Percentiles rank a stretch among this genome's conserved stretches.
These are phyloP conservation scores for Sebastes matsubarae DNA, from an alignment of 2,797 vertebrate genomes.

Conservation along the genomic window DNA sequence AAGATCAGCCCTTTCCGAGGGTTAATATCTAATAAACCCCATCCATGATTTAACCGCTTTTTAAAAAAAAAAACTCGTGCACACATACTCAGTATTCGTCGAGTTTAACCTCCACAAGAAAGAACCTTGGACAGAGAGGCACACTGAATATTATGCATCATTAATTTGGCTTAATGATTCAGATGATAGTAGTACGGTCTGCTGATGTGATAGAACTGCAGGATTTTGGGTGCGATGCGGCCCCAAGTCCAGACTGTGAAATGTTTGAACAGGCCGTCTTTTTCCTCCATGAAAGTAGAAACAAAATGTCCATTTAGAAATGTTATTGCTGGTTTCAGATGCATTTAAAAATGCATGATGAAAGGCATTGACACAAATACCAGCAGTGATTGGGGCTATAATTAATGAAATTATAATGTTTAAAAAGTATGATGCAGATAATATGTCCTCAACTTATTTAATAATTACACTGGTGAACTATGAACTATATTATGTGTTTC, in stretches of 20 bases:
- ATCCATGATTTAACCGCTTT: constrained; percentile 52
- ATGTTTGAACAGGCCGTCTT: constrained; percentile 12
- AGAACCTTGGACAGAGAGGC: constrained; percentile 67
- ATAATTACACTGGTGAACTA: neutral
- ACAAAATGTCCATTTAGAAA: constrained; percentile 8
- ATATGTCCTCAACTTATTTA: neutral
- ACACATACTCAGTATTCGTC: constrained; percentile 28
- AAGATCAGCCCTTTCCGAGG: constrained; percentile 57
- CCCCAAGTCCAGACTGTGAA: constrained; percentile 27
- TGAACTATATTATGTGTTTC: neutral
- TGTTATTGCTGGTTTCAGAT: neutral
- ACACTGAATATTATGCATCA: constrained; percentile 70
- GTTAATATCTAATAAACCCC: constrained; percentile 74
- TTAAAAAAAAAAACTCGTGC: constrained; percentile 3
- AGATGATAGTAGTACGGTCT: constrained; percentile 63
- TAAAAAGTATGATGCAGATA: neutral
- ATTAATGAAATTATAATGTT: neutral
- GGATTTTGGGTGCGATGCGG: constrained; percentile 41
- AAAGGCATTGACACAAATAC: neutral
- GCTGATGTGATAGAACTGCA: constrained; percentile 57
- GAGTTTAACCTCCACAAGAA: constrained; percentile 70
- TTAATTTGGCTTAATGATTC: constrained; percentile 79
- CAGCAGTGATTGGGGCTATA: neutral
- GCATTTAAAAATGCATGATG: neutral
- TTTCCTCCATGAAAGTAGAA: constrained; percentile 1